phyloP scores from a whole-genome alignment of 2,113 vertebrate genomes.

The Perca flavescens region DNA sequence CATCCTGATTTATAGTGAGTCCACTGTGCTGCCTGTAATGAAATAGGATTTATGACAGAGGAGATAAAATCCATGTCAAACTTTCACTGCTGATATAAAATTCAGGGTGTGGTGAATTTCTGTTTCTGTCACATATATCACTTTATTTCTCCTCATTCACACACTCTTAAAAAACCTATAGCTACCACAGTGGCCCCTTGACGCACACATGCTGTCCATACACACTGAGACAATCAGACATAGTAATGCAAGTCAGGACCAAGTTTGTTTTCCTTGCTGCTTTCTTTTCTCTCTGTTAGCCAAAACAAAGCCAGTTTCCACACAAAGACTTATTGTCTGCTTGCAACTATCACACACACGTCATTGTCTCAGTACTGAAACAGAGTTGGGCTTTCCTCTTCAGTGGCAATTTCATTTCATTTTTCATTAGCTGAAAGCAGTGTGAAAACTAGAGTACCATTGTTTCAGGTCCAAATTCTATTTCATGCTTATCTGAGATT shows the following conservation, averaged over 20 bases:
- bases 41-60: background rate
- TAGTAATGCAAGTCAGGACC: conserved; percentile 19
- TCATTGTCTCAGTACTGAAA: conserved; percentile 15
- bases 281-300: conserved; percentile 36
- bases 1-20: background rate
- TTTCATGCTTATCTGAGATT: conserved; percentile 24
- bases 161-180: background rate
- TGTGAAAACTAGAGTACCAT: conserved; percentile 26
- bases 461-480: conserved; percentile 48
- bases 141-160: conserved; percentile 7
- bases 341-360: background rate
- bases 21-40: background rate
- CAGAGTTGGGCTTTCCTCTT: conserved; percentile 19
- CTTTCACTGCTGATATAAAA: conserved; percentile 26
- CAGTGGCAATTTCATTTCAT: conserved; percentile 22
- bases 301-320: conserved; percentile 58
- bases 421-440: conserved; percentile 21
- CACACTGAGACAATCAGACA: conserved; percentile 19
- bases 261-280: conserved; percentile 42
- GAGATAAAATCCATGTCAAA: conserved; percentile 2
- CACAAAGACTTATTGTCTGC: conserved; percentile 70
- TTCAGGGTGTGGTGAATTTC: background rate
- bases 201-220: conserved; percentile 5
- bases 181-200: background rate
- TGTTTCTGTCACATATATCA: background rate